Percentiles rank a stretch among this genome's conserved stretches.
These are phyloP conservation scores for Aleiodes sp. DNA, from an alignment of 1,140 invertebrate species.

Conservation along the genomic window DNA sequence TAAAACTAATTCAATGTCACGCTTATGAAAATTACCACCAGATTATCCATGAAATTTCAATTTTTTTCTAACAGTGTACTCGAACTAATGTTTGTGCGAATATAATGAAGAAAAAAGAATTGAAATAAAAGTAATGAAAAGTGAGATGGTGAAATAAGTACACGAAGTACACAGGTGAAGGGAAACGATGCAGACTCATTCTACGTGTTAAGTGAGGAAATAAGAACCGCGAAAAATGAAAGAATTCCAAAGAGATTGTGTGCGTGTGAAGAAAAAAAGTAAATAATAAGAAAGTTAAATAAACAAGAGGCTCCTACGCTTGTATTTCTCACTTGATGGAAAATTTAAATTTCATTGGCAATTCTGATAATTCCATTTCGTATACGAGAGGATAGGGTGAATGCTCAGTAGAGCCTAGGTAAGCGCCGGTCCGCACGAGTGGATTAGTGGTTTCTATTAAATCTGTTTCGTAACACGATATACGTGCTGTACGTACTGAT, in stretches of 20 bases:
- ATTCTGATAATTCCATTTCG: slow-evolving; percentile 16
- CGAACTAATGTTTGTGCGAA: no score
- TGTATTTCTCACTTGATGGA: background rate
- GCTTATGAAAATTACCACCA: no score
- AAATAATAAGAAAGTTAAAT: background rate
- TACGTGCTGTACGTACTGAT: slow-evolving; percentile 35
- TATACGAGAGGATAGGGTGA: background rate
- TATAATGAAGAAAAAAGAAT: no score
- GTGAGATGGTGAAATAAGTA: no score
- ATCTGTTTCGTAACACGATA: slow-evolving; percentile 38
- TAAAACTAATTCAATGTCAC: background rate
- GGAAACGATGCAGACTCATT: no score
- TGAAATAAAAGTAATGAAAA: no score
- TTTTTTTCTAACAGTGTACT: no score
- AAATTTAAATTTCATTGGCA: background rate
- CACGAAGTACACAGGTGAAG: no score
- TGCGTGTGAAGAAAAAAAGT: background rate
- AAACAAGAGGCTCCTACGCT: background rate
- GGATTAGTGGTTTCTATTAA: slow-evolving; percentile 36
- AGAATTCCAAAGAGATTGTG: background rate
- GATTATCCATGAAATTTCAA: no score
- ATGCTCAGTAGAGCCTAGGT: slow-evolving; percentile 8
- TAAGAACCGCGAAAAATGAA: no score
- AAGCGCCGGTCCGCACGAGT: slow-evolving; percentile 27
- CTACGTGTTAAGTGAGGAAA: background rate